These are phyloP conservation scores for Siniperca scherzeri DNA, from an alignment of 2,797 vertebrate species.

Conservation along the genomic window DNA sequence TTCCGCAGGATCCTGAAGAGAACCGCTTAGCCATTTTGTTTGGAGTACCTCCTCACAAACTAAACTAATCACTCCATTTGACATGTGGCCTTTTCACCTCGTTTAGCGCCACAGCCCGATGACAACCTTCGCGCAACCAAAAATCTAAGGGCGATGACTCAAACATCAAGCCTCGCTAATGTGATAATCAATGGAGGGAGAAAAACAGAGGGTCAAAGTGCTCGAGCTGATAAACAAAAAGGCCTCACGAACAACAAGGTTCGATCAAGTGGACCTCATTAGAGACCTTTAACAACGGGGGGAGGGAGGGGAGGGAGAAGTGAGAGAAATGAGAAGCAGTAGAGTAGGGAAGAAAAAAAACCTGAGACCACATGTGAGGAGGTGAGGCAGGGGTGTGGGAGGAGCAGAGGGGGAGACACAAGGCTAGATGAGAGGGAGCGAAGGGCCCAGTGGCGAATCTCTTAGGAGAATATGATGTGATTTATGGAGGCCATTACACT, in stretches of 20 bases:
- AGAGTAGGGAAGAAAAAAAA: background rate
- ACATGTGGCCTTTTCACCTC: conserved; percentile 72
- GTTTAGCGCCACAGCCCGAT: conserved; percentile 55
- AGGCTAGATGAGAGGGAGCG: conserved; percentile 67
- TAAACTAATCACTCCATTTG: conserved; percentile 65
- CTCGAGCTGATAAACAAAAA: conserved; percentile 47
- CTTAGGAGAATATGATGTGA: conserved; percentile 82
- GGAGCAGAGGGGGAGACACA: conserved; percentile 49
- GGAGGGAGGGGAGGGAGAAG: background rate
- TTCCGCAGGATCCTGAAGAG: conserved; percentile 5
- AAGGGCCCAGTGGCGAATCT: conserved; percentile 72
- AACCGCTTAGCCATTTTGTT: conserved; percentile 23
- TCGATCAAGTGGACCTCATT: conserved; percentile 52
- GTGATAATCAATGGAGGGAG: conserved; percentile 69
- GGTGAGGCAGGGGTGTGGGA: conserved; percentile 29
- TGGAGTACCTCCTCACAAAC: conserved; percentile 41
- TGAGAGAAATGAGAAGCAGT: conserved; percentile 17
- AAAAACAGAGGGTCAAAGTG: conserved; percentile 44
- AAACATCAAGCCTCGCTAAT: conserved; percentile 63
- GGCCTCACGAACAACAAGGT: conserved; percentile 47
- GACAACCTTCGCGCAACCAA: conserved; percentile 62
- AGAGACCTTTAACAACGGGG: conserved; percentile 46
- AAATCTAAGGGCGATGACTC: conserved; percentile 34
- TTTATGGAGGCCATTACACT: conserved; percentile 86
- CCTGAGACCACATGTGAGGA: conserved; percentile 16